Base-by-base conservation (phyloP, 2,113 vertebrate species). In the Notothenia rossii region DNA sequence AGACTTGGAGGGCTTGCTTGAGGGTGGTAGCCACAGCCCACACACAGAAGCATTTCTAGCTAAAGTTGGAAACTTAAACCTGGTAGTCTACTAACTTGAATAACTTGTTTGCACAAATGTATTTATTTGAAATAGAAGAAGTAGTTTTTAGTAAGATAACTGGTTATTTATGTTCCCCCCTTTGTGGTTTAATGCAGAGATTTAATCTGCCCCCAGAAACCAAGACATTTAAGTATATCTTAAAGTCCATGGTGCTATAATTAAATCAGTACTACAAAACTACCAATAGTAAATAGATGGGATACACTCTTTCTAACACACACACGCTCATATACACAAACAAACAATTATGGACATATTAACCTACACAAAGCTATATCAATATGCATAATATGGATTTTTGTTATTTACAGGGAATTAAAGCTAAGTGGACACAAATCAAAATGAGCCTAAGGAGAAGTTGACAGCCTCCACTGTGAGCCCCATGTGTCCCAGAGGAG, bases 381-480 rank as follows among this genome's bases (percentile, higher is more conserved):
- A 72, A 85, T 75, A 33, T 0, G 7, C 29, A 84, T 50, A 62
- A 64, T 75, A 69, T 77, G 72, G 61, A 79, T 72, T 80, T 78
- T 48, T 76, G 58, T 78, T 80, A 84, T 87, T 83, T 86, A 88
- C 71, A 81, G 55, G 77, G 77, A 85, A 84, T 88, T 80, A 81
- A 72, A 69, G 61, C 56, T 62, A 76, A 83, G 67, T 72, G 70
- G 45, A 65, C 72, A 78, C 36, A 60, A 73, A 84, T 85, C 83
- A 80, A 80, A 89, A 60, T 71, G 60, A 89, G 82, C 82, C 84
- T 46, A 68, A 85, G 83, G 84, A 82, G 46, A 85, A 89, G 84
- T 75, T 81, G 83, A 86, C 78, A 82, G 77, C 79, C 82, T 91
- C 86, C 74, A 36, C 70, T 70, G 75, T 51, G 76, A 85, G 74